A percentile compares a stretch with the other conserved stretches of the same genome.
These are phyloP conservation scores for Cassiopea andromeda DNA, from an alignment of 30 jellyfish, hydroid and myxozoan species.

Conservation along the genomic window DNA sequence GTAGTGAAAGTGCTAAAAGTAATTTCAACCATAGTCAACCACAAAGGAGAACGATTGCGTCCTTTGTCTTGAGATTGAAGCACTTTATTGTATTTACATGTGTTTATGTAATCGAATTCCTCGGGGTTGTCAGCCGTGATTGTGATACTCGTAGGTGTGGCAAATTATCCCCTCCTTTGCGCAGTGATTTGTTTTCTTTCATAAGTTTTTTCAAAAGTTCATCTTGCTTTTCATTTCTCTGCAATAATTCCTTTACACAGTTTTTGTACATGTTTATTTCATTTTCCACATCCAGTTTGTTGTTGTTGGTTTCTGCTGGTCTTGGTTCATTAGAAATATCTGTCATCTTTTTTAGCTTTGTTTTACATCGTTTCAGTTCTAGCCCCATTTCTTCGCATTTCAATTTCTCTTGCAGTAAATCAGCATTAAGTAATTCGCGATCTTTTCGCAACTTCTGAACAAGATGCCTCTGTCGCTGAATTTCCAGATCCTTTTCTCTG, in stretches of 20 bases:
- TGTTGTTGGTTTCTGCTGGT: background rate
- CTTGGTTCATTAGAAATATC: background rate
- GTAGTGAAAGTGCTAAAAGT: too few relatives aligned
- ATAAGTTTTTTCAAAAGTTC: background rate
- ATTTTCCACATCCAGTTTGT: background rate
- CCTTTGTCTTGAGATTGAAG: too few relatives aligned
- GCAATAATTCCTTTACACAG: slow-evolving; percentile 6
- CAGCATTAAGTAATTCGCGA: slow-evolving; percentile 31
- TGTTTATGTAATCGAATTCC: slow-evolving; percentile 29
- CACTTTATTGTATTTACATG: background rate
- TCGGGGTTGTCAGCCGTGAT: slow-evolving; percentile 41
- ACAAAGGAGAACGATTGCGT: too few relatives aligned
- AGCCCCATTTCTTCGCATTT: background rate
- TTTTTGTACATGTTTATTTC: slow-evolving; percentile 19
- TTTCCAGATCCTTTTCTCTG: slow-evolving; percentile 4
- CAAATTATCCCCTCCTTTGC: slow-evolving; percentile 9
- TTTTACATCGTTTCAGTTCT: background rate
- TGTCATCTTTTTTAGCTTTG: background rate
- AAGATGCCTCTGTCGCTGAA: slow-evolving; percentile 8
- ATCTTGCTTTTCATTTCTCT: slow-evolving; percentile 50
- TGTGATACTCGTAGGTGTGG: slow-evolving; percentile 7
- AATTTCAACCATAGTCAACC: too few relatives aligned
- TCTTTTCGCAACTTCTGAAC: slow-evolving; percentile 23
- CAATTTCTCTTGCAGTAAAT: slow-evolving; percentile 35
- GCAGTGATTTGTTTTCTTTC: slow-evolving; percentile 22